Evolutionary conservation across 1,140 invertebrate genomes (phyloP), one percentile per base, ranked within the genome.

Genomic region (Sycophila sp.): DNA sequence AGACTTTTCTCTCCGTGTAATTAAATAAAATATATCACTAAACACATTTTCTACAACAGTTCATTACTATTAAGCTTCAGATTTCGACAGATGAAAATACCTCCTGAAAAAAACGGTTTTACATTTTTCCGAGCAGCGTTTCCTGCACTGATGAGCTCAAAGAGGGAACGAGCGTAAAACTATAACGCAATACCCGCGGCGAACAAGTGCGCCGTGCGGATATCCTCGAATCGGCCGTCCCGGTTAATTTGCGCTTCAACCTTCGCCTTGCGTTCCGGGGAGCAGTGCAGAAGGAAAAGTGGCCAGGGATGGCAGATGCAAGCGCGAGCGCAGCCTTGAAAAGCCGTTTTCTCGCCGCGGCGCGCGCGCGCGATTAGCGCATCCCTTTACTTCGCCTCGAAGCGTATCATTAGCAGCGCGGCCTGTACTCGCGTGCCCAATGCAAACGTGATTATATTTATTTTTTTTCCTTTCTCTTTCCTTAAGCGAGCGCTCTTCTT

Each of bases 261-360:
- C 32, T 22, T 58, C 34, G 36, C 2, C 8, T 38, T 22, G 17
- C 11, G 11, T 36, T n/a, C 13, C 17, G n/a, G 17, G 17, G 30
- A 58, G 32, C 22, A 58, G 10, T 32, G 7, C 13, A 58, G 36
- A 32, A 58, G 36, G 28, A 58, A 56, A 56, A 34, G n/a, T 58
- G 55, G 32, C 36, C 17, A 38, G 36, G 32, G 19, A 38, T 38
- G 55, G 55, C 55, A 58, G 55, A 58, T 58, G 55, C 36, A 58
- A 38, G 32, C 13, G 1, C 13, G 17, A 4, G 22, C 19, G 10
- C 24, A 38, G 55, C 32, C 32, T 58, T 38, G 51, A 55, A 53
- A 51, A 30, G 32, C 19, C 32, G 5, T 55, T 55, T 32, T 55
- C n/a, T 24, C 32, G n/a, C n/a, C n/a, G n/a, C n/a, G n/a, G n/a